Conservation (phyloP, 2,888 invertebrate genomes). For the Homarus gammarus region DNA sequence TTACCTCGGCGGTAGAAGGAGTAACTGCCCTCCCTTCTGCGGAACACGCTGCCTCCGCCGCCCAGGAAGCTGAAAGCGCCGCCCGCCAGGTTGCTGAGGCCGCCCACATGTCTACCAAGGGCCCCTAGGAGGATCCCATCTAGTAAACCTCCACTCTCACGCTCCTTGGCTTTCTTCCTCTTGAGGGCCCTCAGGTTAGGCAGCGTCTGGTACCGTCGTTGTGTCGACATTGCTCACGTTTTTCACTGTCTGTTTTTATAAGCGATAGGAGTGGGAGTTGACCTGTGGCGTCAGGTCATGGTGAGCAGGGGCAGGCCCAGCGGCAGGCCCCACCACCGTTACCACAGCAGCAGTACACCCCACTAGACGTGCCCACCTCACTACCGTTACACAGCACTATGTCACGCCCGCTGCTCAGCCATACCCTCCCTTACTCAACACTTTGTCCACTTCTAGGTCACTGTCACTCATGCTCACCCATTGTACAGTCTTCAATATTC, state of each 20-base stretch:
- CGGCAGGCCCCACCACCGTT: conserved; percentile 16
- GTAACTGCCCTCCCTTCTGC: conserved; percentile 50
- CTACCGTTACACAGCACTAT: background rate
- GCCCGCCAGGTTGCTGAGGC: conserved; percentile 21
- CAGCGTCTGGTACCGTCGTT: conserved; percentile 55
- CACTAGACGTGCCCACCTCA: background rate
- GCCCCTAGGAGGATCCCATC: conserved; percentile 44
- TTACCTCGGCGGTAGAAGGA: conserved; percentile 43
- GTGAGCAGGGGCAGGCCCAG: conserved; percentile 14
- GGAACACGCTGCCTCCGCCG: conserved; percentile 35
- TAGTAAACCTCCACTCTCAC: conserved; percentile 39
- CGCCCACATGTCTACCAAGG: conserved; percentile 40
- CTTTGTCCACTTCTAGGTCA: background rate
- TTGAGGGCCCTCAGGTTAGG: conserved; percentile 55
- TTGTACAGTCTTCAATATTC: background rate
- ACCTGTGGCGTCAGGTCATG: conserved; percentile 42
- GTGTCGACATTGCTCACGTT: conserved; percentile 41
- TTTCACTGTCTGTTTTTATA: conserved; percentile 18
- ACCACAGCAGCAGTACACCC: conserved; percentile 17
- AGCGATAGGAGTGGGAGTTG: conserved; percentile 11
- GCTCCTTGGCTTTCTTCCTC: conserved; percentile 44
- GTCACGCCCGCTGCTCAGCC: background rate
- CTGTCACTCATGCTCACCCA: conserved; percentile 16
- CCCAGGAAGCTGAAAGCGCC: conserved; percentile 46
- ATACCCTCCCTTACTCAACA: background rate